Evolutionary conservation across 2,888 invertebrate species (phyloP).

Genomic region (Conops quadrifasciatus): DNA sequence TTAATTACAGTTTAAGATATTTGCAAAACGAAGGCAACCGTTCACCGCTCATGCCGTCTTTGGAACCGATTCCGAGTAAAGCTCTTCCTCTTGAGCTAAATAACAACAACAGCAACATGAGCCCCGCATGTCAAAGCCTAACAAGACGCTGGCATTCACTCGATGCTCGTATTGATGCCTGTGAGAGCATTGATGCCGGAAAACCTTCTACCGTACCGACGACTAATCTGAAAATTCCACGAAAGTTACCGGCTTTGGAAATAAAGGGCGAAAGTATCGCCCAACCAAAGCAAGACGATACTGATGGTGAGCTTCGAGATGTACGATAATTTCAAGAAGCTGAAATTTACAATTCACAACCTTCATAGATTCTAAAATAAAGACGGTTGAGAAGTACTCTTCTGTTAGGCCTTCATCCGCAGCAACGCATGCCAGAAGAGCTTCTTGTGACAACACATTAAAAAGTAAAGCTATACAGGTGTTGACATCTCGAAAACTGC

Average conservation of each 20-base stretch:
- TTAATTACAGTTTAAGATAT: conserved; percentile 69
- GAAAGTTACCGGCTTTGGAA: conserved; percentile 47
- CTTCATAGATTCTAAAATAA: conserved; percentile 4
- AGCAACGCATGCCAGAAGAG: not conserved
- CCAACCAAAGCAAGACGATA: not conserved
- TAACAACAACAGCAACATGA: conserved; percentile 15
- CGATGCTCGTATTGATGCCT: conserved; percentile 45
- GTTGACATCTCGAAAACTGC: conserved; percentile 47
- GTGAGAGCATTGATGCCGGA: conserved; percentile 33
- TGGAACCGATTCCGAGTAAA: conserved; percentile 55
- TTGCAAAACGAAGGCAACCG: conserved; percentile 67
- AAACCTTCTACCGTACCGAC: conserved; percentile 10
- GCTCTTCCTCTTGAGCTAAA: conserved; percentile 29
- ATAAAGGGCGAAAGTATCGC: conserved; percentile 39
- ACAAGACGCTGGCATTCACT: conserved; percentile 47
- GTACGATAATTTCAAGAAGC: not conserved
- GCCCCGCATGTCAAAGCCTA: conserved; percentile 15
- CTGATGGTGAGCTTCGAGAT: not conserved
- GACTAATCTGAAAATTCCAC: conserved; percentile 39
- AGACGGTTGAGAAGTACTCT: not conserved
- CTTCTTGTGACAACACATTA: not conserved
- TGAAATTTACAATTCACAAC: not conserved
- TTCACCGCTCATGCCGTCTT: conserved; percentile 61
- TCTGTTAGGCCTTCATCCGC: not conserved
- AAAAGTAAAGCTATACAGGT: conserved; percentile 42